Conservation (phyloP, 2,113 vertebrate species). For the Trichechus manatus region DNA sequence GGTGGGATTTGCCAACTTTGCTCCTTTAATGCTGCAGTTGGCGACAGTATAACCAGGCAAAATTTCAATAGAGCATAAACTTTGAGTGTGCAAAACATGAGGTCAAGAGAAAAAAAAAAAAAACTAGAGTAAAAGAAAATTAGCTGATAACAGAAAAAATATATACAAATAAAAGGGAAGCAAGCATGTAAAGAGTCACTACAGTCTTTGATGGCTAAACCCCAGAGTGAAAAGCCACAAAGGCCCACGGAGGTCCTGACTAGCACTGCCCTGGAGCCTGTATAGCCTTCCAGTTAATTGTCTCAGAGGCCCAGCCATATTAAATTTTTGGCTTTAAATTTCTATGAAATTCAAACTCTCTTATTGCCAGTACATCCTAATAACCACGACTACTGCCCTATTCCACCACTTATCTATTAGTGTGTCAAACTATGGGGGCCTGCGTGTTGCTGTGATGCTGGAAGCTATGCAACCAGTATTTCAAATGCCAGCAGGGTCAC, state of each 20-base stretch:
- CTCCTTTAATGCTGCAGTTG: too few relatives aligned
- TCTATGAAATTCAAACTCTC: background rate
- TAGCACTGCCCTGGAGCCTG: background rate
- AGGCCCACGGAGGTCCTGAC: background rate
- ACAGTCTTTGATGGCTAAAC: background rate
- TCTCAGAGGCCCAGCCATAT: background rate
- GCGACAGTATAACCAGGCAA: background rate
- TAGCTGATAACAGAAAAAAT: background rate
- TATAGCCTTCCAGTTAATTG: background rate
- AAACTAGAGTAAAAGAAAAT: background rate
- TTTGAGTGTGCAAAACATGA: background rate
- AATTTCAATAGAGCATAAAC: background rate
- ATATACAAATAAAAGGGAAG: background rate
- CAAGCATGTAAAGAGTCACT: background rate
- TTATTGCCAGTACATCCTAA: background rate
- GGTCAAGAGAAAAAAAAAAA: background rate
- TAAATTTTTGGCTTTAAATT: background rate
- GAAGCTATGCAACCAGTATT: too few relatives aligned
- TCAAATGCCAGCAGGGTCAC: too few relatives aligned
- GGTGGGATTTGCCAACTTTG: too few relatives aligned
- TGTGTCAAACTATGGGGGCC: too few relatives aligned
- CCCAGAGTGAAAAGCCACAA: background rate
- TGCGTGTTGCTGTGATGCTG: too few relatives aligned
- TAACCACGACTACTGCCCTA: background rate
- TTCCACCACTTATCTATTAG: background rate